These are phyloP conservation scores for Hippocampus guttulatus DNA, from an alignment of 2,113 vertebrate species.

Conservation along the genomic window DNA sequence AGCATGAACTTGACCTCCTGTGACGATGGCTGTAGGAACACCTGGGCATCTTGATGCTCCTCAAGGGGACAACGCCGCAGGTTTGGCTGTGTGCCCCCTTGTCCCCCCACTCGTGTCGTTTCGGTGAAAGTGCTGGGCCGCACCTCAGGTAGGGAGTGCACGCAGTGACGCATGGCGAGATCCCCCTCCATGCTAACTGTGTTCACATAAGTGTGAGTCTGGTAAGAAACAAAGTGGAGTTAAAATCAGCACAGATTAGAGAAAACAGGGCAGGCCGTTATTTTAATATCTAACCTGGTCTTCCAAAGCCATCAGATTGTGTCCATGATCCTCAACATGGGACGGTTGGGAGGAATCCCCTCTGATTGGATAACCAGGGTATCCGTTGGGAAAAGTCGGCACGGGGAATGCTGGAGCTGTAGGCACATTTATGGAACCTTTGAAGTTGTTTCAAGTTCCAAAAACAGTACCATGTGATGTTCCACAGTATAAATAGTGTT, in stretches of 20 bases:
- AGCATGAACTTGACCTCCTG: conserved; percentile 94
- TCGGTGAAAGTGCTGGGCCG: conserved; percentile 77
- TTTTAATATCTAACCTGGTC: conserved; percentile 81
- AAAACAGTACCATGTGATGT: not conserved
- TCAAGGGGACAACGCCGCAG: conserved; percentile 79
- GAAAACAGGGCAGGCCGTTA: not conserved
- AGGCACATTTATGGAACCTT: conserved; percentile 11
- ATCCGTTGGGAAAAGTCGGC: conserved; percentile 90
- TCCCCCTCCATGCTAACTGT: conserved; percentile 86
- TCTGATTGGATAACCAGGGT: conserved; percentile 83
- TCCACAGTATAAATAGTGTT: too few relatives aligned
- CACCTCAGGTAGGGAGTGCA: conserved; percentile 88
- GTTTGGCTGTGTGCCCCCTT: conserved; percentile 61
- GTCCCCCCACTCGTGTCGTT: conserved; percentile 55
- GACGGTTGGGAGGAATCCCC: conserved; percentile 84
- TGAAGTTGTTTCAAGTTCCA: not conserved
- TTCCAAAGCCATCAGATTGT: conserved; percentile 85
- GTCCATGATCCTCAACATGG: conserved; percentile 85
- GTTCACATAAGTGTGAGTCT: conserved; percentile 98
- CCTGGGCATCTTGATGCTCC: conserved; percentile 83
- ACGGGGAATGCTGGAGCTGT: conserved; percentile 84
- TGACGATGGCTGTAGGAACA: conserved; percentile 82
- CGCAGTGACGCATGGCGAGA: conserved; percentile 81
- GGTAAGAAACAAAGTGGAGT: conserved; percentile 17
- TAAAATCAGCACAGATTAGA: not conserved